Percentiles rank a stretch among this genome's conserved stretches.
phyloP scores from a whole-genome alignment of 2,113 vertebrate species.

The Meleagris gallopavo region DNA sequence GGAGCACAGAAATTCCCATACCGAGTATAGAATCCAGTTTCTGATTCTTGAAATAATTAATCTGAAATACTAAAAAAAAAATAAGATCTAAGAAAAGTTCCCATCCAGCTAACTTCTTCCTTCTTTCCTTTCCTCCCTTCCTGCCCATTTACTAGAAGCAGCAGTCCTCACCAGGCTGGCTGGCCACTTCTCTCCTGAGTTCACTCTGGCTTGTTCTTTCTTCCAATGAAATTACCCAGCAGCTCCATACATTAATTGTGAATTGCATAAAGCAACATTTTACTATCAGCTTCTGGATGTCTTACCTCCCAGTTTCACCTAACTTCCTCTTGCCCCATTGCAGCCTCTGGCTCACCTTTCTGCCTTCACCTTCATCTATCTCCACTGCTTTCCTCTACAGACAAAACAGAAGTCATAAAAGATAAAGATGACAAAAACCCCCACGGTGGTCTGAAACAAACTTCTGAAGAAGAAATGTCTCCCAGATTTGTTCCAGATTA shows the following conservation, averaged over 20 bases:
- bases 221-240: not conserved
- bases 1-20: not conserved
- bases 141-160: not conserved
- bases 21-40: not conserved
- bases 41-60: not conserved
- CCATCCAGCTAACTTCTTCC: not conserved
- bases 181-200: not conserved
- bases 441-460: not conserved
- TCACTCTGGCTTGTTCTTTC: not conserved
- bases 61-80: not conserved
- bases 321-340: not conserved
- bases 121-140: not conserved
- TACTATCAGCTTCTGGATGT: not conserved
- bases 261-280: not conserved
- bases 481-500: not conserved
- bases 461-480: not conserved
- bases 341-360: not conserved
- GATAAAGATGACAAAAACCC: not conserved
- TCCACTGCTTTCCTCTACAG: not conserved
- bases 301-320: not conserved
- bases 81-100: not conserved
- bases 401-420: not conserved
- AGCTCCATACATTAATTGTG: not conserved
- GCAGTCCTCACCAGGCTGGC: not conserved
- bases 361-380: not conserved